These are phyloP conservation scores for Eurytoma californica DNA, from an alignment of 2,888 invertebrate species.

Conservation along the genomic window DNA sequence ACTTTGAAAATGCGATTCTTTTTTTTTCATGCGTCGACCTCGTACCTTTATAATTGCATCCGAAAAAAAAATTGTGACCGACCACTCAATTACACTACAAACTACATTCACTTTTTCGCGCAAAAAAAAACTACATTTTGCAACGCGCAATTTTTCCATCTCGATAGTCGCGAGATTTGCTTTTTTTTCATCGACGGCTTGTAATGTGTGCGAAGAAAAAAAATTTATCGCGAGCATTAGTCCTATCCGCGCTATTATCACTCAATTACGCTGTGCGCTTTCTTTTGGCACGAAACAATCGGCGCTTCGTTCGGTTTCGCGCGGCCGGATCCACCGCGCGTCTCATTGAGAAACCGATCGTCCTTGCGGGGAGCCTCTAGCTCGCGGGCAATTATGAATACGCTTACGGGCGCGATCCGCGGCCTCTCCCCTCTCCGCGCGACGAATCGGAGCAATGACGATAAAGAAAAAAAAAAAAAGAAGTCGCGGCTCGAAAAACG, in stretches of 20 bases:
- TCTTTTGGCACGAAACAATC: too few relatives aligned
- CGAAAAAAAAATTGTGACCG: neutral
- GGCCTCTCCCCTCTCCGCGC: neutral
- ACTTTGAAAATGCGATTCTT: constrained; percentile 39
- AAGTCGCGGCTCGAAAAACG: constrained; percentile 2
- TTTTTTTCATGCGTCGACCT: constrained; percentile 31
- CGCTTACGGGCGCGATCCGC: constrained; percentile 67
- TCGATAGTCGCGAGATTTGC: too few relatives aligned
- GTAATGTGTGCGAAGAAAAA: too few relatives aligned
- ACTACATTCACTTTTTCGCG: too few relatives aligned
- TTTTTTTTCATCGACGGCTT: too few relatives aligned
- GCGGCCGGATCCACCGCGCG: constrained; percentile 8
- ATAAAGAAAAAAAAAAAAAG: neutral
- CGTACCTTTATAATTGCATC: constrained; percentile 12
- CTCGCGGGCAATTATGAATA: constrained; percentile 72
- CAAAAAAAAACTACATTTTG: too few relatives aligned
- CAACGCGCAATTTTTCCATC: too few relatives aligned
- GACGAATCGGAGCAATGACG: neutral
- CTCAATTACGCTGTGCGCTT: too few relatives aligned
- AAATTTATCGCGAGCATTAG: too few relatives aligned
- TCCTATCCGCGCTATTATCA: too few relatives aligned
- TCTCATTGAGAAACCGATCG: constrained; percentile 72
- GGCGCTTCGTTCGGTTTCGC: too few relatives aligned
- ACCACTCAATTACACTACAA: neutral
- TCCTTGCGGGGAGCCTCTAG: constrained; percentile 65